These are phyloP conservation scores for Aegotheles bennettii DNA, from an alignment of 2,113 vertebrate genomes.

Conservation along the genomic window DNA sequence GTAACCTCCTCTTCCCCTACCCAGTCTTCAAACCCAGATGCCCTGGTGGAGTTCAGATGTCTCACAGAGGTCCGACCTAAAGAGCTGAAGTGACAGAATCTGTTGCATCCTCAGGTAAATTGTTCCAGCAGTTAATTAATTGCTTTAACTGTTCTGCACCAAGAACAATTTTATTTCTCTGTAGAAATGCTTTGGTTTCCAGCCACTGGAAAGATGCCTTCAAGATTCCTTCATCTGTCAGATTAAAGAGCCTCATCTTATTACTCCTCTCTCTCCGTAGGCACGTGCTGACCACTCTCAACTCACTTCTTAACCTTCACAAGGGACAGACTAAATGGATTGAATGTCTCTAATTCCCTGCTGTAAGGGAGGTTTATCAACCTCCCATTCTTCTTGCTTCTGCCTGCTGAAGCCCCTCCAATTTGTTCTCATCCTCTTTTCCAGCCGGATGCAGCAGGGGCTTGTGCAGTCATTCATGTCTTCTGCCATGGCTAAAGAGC, in stretches of 20 bases:
- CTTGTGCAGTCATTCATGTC: neutral
- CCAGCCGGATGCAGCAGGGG: neutral
- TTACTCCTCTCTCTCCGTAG: neutral
- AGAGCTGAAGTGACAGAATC: neutral
- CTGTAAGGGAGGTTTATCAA: neutral
- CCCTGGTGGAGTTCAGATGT: neutral
- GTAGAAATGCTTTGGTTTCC: neutral
- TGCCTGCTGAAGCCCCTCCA: neutral
- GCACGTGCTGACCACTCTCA: neutral
- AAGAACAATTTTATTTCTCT: neutral
- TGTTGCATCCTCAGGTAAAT: neutral
- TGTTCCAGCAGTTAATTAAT: conserved; percentile 5
- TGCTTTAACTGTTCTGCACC: neutral
- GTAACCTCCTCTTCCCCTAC: neutral
- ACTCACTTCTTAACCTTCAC: neutral
- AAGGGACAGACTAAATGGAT: neutral
- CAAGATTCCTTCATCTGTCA: neutral
- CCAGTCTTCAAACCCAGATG: neutral
- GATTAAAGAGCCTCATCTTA: neutral
- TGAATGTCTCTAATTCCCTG: neutral
- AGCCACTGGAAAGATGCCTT: neutral
- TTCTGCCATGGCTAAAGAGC: neutral
- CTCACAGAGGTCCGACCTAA: neutral
- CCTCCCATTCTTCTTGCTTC: neutral
- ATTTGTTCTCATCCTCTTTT: neutral